A percentile compares a stretch with the other conserved stretches of the same genome.
These are phyloP conservation scores for Crotophaga sulcirostris DNA, from an alignment of 2,113 vertebrate species.

Conservation along the genomic window DNA sequence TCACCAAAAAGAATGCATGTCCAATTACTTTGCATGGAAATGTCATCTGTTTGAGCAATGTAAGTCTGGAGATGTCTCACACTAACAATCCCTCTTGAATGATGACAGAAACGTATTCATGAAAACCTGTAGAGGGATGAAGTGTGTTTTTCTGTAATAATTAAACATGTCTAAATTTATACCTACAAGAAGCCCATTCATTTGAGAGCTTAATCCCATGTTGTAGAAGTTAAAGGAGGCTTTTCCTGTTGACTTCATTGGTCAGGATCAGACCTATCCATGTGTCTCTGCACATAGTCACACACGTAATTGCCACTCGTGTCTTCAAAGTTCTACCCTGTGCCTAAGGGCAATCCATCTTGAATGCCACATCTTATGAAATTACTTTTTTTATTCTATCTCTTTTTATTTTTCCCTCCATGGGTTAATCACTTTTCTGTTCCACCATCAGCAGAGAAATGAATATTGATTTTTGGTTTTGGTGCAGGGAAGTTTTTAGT, in stretches of 20 bases:
- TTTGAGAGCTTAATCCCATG: not conserved
- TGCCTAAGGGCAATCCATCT: not conserved
- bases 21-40: not conserved
- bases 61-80: not conserved
- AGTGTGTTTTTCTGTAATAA: not conserved
- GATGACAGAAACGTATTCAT: not conserved
- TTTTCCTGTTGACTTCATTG: not conserved
- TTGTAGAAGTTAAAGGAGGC: not conserved
- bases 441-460: not conserved
- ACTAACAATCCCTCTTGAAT: not conserved
- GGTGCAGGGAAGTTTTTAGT: not conserved
- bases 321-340: not conserved
- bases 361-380: not conserved
- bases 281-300: not conserved
- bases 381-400: not conserved
- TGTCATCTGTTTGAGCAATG: not conserved
- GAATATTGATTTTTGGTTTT: not conserved
- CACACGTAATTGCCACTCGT: fast-evolving
- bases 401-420: not conserved
- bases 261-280: not conserved
- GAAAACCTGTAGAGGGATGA: not conserved
- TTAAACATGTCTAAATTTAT: not conserved
- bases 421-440: not conserved
- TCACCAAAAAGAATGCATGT: constrained; percentile 7
- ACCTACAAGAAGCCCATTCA: not conserved